phyloP scores from a whole-genome alignment of 2,797 vertebrate species.

The Acanthurus lineatus region DNA sequence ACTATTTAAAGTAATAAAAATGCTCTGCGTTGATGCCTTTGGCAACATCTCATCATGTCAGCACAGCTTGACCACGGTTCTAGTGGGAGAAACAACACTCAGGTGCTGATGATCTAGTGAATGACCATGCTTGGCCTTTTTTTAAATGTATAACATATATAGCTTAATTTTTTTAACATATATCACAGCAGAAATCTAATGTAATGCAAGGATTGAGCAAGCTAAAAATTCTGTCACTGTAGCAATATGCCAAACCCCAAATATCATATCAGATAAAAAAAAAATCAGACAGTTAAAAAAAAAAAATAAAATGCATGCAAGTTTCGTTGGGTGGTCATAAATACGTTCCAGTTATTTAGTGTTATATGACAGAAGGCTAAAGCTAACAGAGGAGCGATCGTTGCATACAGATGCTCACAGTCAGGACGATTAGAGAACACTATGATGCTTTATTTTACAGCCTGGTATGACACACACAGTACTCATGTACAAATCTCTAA shows the following conservation, averaged over 20 bases:
- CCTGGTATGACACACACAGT: slow-evolving; percentile 71
- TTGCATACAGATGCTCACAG: slow-evolving; percentile 49
- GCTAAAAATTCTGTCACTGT: neutral
- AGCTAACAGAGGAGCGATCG: slow-evolving; percentile 21
- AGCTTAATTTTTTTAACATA: neutral
- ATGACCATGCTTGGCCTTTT: neutral
- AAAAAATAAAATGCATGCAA: neutral
- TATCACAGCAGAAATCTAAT: slow-evolving; percentile 1
- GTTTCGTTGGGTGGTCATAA: slow-evolving; percentile 10
- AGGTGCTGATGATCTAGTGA: neutral
- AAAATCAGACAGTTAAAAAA: no score
- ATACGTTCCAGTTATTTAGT: neutral
- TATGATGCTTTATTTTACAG: slow-evolving; percentile 80
- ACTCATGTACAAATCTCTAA: slow-evolving; percentile 65
- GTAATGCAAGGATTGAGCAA: neutral
- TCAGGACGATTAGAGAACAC: slow-evolving; percentile 64
- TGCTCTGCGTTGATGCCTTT: neutral
- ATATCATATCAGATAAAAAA: neutral
- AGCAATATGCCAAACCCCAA: neutral
- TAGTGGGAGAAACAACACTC: neutral
- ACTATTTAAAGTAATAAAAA: neutral
- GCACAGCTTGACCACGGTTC: neutral
- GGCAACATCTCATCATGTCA: neutral
- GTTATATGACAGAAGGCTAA: neutral
- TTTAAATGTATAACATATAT: neutral